phyloP scores from a whole-genome alignment of 2,797 vertebrate genomes.

The Nothura maculosa region DNA sequence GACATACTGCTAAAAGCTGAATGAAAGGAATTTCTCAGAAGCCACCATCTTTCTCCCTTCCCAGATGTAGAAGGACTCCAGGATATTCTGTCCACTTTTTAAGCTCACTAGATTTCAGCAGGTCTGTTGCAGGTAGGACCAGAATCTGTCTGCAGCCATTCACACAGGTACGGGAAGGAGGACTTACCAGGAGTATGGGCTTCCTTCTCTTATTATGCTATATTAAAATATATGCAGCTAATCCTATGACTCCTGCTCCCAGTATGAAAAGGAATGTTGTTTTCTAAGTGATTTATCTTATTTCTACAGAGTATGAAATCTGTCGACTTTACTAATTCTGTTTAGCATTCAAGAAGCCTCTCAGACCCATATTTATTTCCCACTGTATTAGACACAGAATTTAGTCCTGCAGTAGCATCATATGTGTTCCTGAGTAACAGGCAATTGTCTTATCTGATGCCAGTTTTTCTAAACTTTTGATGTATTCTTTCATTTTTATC shows the following conservation, averaged over 20 bases:
- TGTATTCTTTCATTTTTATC: background rate
- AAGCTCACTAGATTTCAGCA: accelerated
- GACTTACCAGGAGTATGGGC: background rate
- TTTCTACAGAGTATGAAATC: background rate
- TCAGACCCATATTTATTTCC: background rate
- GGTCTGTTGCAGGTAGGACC: background rate
- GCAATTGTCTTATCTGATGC: background rate
- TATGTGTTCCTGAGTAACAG: background rate
- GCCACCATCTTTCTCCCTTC: accelerated
- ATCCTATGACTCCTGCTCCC: background rate
- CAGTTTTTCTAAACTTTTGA: background rate
- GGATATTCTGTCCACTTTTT: background rate
- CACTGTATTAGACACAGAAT: background rate
- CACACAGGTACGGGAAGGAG: background rate
- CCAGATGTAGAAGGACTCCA: background rate
- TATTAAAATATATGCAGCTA: background rate
- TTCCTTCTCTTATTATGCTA: background rate
- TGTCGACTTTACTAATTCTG: background rate
- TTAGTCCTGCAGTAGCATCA: background rate
- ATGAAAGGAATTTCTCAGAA: background rate
- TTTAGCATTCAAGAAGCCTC: background rate
- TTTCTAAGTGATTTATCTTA: background rate
- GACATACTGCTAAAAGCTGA: background rate
- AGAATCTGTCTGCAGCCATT: background rate
- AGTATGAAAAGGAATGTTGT: background rate